Percentiles rank a stretch among this genome's conserved stretches.
Conservation (phyloP, 2,797 vertebrate species). For the Manis pentadactyla region DNA sequence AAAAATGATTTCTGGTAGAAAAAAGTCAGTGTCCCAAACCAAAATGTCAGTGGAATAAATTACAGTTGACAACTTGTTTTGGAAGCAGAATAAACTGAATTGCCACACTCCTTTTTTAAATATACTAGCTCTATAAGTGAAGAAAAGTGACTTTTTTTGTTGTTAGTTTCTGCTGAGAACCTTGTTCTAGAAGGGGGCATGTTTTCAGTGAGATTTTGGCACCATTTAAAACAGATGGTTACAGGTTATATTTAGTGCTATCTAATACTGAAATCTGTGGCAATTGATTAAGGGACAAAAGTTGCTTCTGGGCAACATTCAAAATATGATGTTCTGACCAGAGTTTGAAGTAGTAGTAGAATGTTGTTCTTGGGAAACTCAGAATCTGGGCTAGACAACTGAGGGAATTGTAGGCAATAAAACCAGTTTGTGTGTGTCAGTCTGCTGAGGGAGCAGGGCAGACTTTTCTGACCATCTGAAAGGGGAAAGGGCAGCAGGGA, state of each 20-base stretch:
- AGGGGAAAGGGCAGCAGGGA: background rate
- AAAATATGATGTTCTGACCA: background rate
- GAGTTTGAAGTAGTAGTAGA: constrained; percentile 23
- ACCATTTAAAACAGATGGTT: constrained; percentile 36
- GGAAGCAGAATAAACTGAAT: background rate
- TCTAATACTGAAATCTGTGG: constrained; percentile 40
- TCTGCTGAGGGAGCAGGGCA: background rate
- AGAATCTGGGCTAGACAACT: background rate
- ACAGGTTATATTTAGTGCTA: constrained; percentile 21
- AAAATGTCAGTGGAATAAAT: background rate
- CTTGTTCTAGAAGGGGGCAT: constrained; percentile 26
- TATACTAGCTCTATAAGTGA: background rate
- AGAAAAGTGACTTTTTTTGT: background rate
- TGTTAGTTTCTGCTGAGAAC: constrained; percentile 49
- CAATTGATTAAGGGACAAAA: constrained; percentile 28
- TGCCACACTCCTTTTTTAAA: background rate
- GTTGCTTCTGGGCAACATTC: constrained; percentile 49
- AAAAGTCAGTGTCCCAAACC: background rate
- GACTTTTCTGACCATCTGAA: background rate
- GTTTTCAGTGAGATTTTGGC: constrained; percentile 42
- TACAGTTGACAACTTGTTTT: background rate
- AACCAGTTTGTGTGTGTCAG: background rate
- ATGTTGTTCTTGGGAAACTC: background rate
- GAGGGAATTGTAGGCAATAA: background rate
- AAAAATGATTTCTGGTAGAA: background rate